These are phyloP conservation scores for Ametastegia equiseti DNA, from an alignment of 2,888 invertebrate species.

Conservation along the genomic window DNA sequence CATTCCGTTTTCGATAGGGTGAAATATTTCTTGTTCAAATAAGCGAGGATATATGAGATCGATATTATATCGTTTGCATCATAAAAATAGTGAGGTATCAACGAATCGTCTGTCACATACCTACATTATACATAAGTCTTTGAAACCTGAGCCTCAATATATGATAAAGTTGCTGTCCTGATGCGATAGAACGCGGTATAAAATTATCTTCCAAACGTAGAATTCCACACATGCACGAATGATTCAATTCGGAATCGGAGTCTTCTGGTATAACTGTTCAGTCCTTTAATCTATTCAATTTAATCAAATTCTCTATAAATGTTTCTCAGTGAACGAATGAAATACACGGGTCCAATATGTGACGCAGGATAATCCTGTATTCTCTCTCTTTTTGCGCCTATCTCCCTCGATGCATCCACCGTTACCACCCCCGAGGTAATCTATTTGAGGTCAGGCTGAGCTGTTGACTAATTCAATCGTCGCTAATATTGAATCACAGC, in stretches of 20 bases:
- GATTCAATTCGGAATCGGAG: neutral
- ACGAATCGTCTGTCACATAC: slow-evolving; percentile 18
- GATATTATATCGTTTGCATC: neutral
- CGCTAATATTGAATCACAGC: slow-evolving; percentile 10
- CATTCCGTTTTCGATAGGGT: neutral
- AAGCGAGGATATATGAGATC: neutral
- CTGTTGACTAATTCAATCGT: neutral
- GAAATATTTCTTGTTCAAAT: neutral
- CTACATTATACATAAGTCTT: neutral
- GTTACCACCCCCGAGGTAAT: slow-evolving; percentile 18
- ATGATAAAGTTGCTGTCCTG: neutral
- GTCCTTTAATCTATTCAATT: neutral
- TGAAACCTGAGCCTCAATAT: neutral
- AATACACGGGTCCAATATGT: neutral
- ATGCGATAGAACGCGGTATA: neutral
- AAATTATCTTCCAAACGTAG: neutral
- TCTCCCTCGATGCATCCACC: neutral
- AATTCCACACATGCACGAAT: neutral
- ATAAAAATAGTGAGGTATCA: slow-evolving; percentile 5
- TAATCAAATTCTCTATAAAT: neutral
- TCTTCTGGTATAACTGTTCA: neutral
- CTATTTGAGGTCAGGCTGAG: slow-evolving; percentile 1
- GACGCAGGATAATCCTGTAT: neutral
- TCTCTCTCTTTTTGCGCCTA: neutral
- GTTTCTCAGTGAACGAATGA: neutral